These are phyloP conservation scores for Conger conger DNA, from an alignment of 2,113 vertebrate genomes.

Conservation along the genomic window DNA sequence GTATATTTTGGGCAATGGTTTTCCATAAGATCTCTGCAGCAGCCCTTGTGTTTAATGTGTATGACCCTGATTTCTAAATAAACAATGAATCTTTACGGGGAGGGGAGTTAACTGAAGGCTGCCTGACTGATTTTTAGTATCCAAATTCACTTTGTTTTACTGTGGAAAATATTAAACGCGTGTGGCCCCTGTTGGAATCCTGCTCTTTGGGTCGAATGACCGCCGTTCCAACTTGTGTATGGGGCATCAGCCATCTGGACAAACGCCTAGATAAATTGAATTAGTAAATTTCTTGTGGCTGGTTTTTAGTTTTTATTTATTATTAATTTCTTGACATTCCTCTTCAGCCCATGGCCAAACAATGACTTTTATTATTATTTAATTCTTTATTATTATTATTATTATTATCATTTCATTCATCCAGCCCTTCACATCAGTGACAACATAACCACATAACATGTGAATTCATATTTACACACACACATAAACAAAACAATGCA, in stretches of 20 bases:
- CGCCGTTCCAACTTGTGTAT: background rate
- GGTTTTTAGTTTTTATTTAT: background rate
- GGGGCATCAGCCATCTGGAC: background rate
- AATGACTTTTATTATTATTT: background rate
- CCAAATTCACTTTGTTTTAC: conserved; percentile 7
- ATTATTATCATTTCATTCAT: no score
- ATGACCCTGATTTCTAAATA: background rate
- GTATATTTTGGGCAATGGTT: background rate
- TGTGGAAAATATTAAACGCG: conserved; percentile 16
- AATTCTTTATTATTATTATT: no score
- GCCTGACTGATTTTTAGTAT: background rate
- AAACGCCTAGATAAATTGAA: background rate
- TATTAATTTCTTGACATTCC: background rate
- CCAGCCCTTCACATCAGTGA: no score
- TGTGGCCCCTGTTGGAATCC: background rate
- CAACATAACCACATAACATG: no score
- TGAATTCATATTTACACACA: no score
- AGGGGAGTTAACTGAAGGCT: background rate
- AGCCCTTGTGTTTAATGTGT: background rate
- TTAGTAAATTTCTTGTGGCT: background rate
- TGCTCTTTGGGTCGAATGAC: background rate
- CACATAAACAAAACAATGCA: no score
- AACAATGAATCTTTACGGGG: background rate
- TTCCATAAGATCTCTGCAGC: background rate
- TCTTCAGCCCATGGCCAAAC: background rate